Base-by-base conservation (phyloP, 2,797 vertebrate species). In the Alca torda region DNA sequence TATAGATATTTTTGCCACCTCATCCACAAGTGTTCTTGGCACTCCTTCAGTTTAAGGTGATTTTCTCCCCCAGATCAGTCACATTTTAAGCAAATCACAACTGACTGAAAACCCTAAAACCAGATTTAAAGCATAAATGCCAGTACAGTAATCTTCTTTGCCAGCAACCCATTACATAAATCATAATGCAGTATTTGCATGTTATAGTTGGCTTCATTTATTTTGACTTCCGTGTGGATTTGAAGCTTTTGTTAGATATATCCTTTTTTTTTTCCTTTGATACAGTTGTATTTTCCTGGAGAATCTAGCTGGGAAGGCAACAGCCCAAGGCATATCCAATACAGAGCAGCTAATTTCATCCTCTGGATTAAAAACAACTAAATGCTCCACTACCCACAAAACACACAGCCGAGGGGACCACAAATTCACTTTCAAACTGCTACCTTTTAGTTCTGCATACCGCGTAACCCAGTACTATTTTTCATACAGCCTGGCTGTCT, bases 41-140 rank as follows among this genome's bases (percentile, higher is more conserved):
- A 89, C 4, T 79, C 30, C 9, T 31, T 85, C 80, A 74, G 20
- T 90, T 89, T 92, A 84, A 93, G 87, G 80, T 95, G 96, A 93
- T 95, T 96, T 95, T 85, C 84, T 90, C 41, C 37, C 90, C 70
- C 60, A 70, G 95, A 94, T 95, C 86, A 83, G 80, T 89, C 90
- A 59, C 64, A 77, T 94, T 96, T 95, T 96, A 96, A 97, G 96
- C 95, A 96, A 91, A 95, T 97, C 94, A 95, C 86, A 94, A 91
- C 82, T 80, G 77, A 74, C 37, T 91, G 81, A 93, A 85, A 96
- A 89, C 48, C 48, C 64, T 93, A 93, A 95, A 95, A 80, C 84
- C 84, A 93, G 95, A 94, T 96, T 96, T 94, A 84, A 87, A 86
- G 18, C 72, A 83, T 92, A 95, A 97, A 96, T 93, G 72, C 88